Percentiles rank a stretch among this genome's conserved stretches.
phyloP scores from a whole-genome alignment of 2,888 invertebrate genomes.

The Heliconius cydno region DNA sequence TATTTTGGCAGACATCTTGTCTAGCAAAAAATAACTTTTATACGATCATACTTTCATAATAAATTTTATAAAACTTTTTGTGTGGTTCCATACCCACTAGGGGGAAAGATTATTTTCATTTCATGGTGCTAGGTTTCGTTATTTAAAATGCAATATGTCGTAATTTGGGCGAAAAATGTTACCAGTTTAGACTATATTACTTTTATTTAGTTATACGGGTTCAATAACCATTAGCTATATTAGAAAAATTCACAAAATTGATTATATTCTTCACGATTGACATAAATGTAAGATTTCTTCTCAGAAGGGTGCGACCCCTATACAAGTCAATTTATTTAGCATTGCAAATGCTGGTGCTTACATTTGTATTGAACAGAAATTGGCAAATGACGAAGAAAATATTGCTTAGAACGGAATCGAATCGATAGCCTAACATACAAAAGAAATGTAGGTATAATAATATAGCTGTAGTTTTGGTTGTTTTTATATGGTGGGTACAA shows the following conservation, averaged over 20 bases:
- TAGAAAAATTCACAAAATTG: slow-evolving; percentile 15
- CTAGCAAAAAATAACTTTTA: too few species aligned
- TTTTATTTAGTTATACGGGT: slow-evolving; percentile 1
- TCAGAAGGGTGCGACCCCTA: slow-evolving; percentile 43
- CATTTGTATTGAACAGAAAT: slow-evolving; percentile 21
- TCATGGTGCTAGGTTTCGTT: too few species aligned
- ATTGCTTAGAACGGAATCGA: not conserved
- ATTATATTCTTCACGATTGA: slow-evolving; percentile 28
- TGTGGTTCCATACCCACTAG: too few species aligned
- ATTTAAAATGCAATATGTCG: too few species aligned
- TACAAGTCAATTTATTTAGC: slow-evolving; percentile 44
- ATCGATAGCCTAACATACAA: not conserved
- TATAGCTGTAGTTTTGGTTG: not conserved
- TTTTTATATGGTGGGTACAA: not conserved
- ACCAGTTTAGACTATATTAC: not conserved
- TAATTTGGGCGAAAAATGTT: not conserved
- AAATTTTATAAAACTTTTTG: too few species aligned
- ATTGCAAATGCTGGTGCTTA: slow-evolving; percentile 37
- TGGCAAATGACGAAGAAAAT: slow-evolving; percentile 12
- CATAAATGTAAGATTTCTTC: slow-evolving; percentile 40
- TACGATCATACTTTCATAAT: too few species aligned
- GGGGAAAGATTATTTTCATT: not conserved
- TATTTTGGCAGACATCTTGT: too few species aligned
- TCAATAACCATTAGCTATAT: slow-evolving; percentile 12
- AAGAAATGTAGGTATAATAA: not conserved